phyloP scores from a whole-genome alignment of 2,797 vertebrate species.

The Danio albolineatus region DNA sequence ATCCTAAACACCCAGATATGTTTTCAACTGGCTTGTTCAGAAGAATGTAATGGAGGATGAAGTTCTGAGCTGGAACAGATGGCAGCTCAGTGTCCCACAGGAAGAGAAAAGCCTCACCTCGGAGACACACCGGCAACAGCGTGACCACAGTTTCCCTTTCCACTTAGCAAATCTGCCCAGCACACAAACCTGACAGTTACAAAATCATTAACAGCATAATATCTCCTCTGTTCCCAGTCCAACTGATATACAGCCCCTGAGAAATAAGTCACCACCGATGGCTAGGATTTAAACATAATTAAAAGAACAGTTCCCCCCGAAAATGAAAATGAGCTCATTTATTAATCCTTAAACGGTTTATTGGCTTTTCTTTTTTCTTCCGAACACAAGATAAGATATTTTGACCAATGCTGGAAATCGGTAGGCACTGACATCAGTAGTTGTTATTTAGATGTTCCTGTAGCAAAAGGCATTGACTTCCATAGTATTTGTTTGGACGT shows the following conservation, averaged over 20 bases:
- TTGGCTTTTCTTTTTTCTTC: too few relatives aligned
- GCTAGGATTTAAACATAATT: conserved; percentile 3
- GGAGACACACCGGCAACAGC: conserved; percentile 22
- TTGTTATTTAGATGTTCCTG: too few relatives aligned
- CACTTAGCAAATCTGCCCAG: conserved; percentile 39
- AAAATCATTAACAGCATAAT: conserved; percentile 21
- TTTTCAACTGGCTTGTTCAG: conserved; percentile 25
- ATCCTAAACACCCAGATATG: conserved; percentile 2
- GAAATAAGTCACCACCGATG: background rate
- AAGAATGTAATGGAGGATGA: conserved; percentile 23
- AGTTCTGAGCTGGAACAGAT: conserved; percentile 41
- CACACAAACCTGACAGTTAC: conserved; percentile 33
- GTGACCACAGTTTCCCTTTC: conserved; percentile 26
- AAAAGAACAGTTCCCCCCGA: background rate
- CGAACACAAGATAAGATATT: too few relatives aligned
- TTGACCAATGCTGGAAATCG: too few relatives aligned
- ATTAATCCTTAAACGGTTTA: too few relatives aligned
- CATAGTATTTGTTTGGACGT: too few relatives aligned
- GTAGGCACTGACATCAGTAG: too few relatives aligned
- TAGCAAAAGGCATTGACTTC: too few relatives aligned
- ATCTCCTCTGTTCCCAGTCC: background rate
- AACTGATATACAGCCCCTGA: background rate
- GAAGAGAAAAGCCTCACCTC: conserved; percentile 33
- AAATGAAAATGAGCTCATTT: too few relatives aligned
- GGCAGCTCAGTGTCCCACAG: conserved; percentile 39